Base-by-base conservation (phyloP, 2,113 vertebrate genomes). In the Cisticola juncidis region DNA sequence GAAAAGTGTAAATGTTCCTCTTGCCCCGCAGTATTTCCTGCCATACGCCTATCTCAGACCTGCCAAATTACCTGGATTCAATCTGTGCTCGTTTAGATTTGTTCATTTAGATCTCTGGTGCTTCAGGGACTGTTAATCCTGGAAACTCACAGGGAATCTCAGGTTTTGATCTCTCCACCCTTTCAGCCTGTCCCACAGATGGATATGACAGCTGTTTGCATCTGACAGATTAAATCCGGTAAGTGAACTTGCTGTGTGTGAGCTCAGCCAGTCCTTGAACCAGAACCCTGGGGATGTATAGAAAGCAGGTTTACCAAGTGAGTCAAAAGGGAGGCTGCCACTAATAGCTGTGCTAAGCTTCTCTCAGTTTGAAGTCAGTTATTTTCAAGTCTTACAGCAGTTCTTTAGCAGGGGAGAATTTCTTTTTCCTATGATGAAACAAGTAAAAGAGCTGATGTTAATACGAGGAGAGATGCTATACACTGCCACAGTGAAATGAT, bases 211-310 rank as follows among this genome's bases (percentile, higher is more conserved):
- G 81, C 73, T 93, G 70, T 95, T 95, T 86, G 61, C 88, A 80
- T 86, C 73, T 92, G 93, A 73, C 85, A 96, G 80, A 96, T 97
- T 96, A 97, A 92, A 95, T 95, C 82, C 91, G 79, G 90, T 94
- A 94, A 81, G 69, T 92, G 93, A 93, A 95, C 95, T 93, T 98
- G 83, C 89, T 94, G 47, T 92, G 84, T 56, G 86, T 95, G 38
- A 57, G 65, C 65, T 90, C 81, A 91, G 70, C 53, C 74, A 93
- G 95, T 74, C 90, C 95, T 93, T 94, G 79, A 95, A 97, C 82
- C 91, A 96, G 79, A 95, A 82, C 66, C 89, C 91, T 90, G 91
- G 64, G 87, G 87, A 35, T 24, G 48, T 87, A 81, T 31, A 91
- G 94, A 94, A 88, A 97, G 54, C 86, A 88, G 81, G 86, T 97